A percentile compares a stretch with the other conserved stretches of the same genome.
Conservation (phyloP, 2,113 vertebrate species). For the Macaca mulatta region DNA sequence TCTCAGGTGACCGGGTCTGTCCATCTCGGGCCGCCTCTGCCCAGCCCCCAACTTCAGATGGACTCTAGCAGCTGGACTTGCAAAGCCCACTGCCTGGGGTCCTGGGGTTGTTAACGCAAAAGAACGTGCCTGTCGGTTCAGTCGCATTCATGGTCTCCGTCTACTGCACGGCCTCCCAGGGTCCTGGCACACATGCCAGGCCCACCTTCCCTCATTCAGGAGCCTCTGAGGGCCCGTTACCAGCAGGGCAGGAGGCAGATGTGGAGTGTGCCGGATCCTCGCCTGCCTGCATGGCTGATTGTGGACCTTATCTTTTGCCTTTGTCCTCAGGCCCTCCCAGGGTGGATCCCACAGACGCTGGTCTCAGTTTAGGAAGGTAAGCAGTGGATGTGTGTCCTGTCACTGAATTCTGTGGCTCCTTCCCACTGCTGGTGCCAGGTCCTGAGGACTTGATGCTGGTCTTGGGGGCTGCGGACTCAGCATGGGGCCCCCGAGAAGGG, state of each 20-base stretch:
- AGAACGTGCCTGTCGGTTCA: accelerated
- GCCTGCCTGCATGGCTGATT: accelerated
- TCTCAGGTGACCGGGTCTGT: not conserved
- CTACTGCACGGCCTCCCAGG: not conserved
- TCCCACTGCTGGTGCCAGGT: not conserved
- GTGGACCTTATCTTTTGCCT: not conserved
- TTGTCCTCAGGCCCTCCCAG: not conserved
- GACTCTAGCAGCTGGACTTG: accelerated
- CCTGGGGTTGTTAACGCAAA: accelerated
- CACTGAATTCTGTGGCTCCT: not conserved
- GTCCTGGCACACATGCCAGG: accelerated
- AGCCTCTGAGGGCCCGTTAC: accelerated
- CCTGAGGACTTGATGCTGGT: not conserved
- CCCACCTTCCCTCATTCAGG: not conserved
- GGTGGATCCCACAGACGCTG: not conserved
- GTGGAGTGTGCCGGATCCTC: no score
- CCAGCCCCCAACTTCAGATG: not conserved
- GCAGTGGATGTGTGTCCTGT: accelerated
- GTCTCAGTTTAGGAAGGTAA: not conserved
- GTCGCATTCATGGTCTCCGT: not conserved
- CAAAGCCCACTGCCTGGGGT: not conserved
- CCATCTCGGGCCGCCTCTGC: accelerated
- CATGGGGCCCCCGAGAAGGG: accelerated
- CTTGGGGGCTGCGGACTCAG: not conserved
- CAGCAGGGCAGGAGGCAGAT: not conserved